Evolutionary conservation across 1,140 invertebrate species (phyloP).

Genomic region (Scylla paramamosain): DNA sequence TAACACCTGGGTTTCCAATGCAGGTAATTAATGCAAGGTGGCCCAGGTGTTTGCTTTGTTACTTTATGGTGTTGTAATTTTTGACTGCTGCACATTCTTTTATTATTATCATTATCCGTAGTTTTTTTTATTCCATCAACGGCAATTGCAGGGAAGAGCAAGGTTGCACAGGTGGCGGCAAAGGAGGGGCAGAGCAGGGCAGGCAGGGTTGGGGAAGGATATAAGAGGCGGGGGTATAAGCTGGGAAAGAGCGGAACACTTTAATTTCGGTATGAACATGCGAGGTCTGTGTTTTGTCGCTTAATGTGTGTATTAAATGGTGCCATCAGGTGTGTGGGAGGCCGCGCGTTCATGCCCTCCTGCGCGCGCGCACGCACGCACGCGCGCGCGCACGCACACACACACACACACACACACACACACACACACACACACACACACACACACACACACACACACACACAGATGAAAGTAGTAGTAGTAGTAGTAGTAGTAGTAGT

Average conservation of each 20-base stretch:
- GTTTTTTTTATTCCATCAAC: not conserved
- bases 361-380: not conserved
- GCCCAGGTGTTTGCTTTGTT: not conserved
- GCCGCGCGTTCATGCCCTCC: not conserved
- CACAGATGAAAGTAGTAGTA: too few species aligned
- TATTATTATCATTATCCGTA: too few species aligned
- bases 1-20: not conserved
- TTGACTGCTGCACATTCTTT: not conserved
- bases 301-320: not conserved
- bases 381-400: too few species aligned
- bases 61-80: not conserved
- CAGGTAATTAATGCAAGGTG: not conserved
- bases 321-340: not conserved
- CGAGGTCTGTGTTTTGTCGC: not conserved
- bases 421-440: too few species aligned
- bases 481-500: too few species aligned
- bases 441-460: too few species aligned
- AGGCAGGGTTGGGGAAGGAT: too few species aligned
- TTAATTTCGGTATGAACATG: conserved; percentile 4
- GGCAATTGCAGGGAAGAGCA: not conserved
- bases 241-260: not conserved
- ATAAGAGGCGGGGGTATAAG: not conserved
- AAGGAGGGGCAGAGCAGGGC: not conserved
- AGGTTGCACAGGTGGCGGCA: not conserved
- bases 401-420: too few species aligned